Evolutionary conservation across 2,797 vertebrate genomes (phyloP), one percentile per base, ranked within the genome.

Genomic region (Xenentodon cancila): DNA sequence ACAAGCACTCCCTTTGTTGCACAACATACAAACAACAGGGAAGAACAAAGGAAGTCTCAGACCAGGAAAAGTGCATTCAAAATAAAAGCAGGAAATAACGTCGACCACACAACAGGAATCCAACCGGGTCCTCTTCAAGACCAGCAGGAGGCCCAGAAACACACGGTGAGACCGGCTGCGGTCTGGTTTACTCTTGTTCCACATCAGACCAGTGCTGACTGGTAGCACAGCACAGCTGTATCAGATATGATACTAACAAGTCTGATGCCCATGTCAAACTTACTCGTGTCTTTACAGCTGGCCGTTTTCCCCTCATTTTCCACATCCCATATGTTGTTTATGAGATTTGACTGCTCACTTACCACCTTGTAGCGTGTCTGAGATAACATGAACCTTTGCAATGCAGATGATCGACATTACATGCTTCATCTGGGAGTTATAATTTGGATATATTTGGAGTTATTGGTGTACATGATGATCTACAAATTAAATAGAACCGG

Each of bases 321-420:
- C 15, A 37, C 8, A 50, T 51, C 22, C 7, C 18, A 53, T 27
- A 16, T 46, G 7, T 22, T 18, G 50, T 32, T 52, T 32, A 52
- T 32, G 19, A 52, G 15, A 61, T 32, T 8, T 51, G 42, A 7
- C 11, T 57, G 11, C 18, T 8, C 22, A 46, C 9, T n/a, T 32
- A 15, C 3, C 21, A 27, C 11, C 17, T 0, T 3, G 12, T 40
- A 15, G 1, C 9, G 18, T 20, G 20, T 7, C 27, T 17, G 8
- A 40, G 22, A 47, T 40, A 17, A 43, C 19, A 16, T 47, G 12
- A 25, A 51, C 59, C n/a, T 1, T 60, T 30, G 40, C 17, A 30
- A 7, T 19, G 17, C 12, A 45, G 19, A 18, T 61, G 22, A 49
- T 61, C 18, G 25, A 42, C 61, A 53, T 58, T 34, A 40, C 42